Evolutionary conservation across 2,888 invertebrate genomes (phyloP).

Genomic region (Ophion costatus): DNA sequence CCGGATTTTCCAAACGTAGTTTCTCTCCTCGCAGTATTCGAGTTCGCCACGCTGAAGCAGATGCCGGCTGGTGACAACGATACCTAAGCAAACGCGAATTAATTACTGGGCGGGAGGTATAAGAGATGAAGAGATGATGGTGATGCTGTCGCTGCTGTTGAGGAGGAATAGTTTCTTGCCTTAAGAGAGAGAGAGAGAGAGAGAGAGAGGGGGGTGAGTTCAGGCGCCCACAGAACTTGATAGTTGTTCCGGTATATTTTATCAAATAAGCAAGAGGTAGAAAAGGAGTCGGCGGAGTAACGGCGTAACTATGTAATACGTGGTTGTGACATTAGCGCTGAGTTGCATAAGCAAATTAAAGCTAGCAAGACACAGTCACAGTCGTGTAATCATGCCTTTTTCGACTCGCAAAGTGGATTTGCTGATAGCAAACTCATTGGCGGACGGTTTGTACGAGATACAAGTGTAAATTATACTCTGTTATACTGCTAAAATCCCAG

Average conservation of each 20-base stretch:
- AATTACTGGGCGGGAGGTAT: slow-evolving; percentile 72
- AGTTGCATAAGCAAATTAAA: slow-evolving; percentile 32
- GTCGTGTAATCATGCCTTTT: slow-evolving; percentile 3
- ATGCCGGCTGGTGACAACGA: slow-evolving; percentile 68
- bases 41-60: slow-evolving; percentile 40
- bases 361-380: slow-evolving; percentile 7
- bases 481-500: background rate
- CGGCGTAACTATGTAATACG: slow-evolving; percentile 35
- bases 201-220: slow-evolving; percentile 15
- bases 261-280: slow-evolving; percentile 39
- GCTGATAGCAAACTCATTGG: background rate
- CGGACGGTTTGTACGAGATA: background rate
- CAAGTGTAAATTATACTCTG: background rate
- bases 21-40: slow-evolving; percentile 36
- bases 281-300: slow-evolving; percentile 13
- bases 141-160: slow-evolving; percentile 40
- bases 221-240: slow-evolving; percentile 42
- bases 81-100: slow-evolving; percentile 76
- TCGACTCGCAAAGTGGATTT: background rate
- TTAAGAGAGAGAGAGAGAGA: background rate
- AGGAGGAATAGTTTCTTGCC: slow-evolving; percentile 52
- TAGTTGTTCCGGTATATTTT: slow-evolving; percentile 51
- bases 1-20: slow-evolving; percentile 45
- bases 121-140: slow-evolving; percentile 60
- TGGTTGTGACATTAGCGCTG: slow-evolving; percentile 43